Percentiles rank a stretch among this genome's conserved stretches.
phyloP scores from a whole-genome alignment of 2,113 vertebrate genomes.

The Alethe diademata region DNA sequence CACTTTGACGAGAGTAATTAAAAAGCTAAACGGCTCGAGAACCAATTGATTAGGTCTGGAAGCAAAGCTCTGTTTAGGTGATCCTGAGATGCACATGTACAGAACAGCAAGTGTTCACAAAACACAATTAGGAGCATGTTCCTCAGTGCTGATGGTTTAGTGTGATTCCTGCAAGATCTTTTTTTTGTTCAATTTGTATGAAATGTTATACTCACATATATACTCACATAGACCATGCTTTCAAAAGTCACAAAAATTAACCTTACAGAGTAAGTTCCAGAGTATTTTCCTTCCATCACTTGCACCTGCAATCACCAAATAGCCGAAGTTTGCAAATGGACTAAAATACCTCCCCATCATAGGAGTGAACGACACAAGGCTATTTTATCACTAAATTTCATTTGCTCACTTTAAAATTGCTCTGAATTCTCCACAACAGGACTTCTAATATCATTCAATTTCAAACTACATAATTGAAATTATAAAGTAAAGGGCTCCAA shows the following conservation, averaged over 20 bases:
- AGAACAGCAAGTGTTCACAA: neutral
- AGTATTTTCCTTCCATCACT: neutral
- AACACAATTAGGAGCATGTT: neutral
- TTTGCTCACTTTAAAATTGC: neutral
- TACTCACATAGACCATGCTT: neutral
- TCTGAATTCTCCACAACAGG: neutral
- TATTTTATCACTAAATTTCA: neutral
- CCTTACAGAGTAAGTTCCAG: neutral
- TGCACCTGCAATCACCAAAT: neutral
- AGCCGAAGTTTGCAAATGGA: neutral
- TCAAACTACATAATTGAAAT: neutral
- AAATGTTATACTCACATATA: fast-evolving
- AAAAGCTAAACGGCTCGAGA: conserved; percentile 39
- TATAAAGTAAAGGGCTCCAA: conserved; percentile 10
- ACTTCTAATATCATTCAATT: neutral
- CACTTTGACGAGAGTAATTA: conserved; percentile 67
- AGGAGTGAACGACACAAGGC: neutral
- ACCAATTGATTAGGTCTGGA: conserved; percentile 61
- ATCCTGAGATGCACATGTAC: neutral
- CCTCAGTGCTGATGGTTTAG: neutral
- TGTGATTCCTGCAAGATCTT: neutral
- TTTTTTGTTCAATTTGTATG: neutral
- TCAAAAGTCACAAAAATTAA: neutral
- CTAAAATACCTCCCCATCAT: neutral
- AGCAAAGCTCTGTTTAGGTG: conserved; percentile 1